A percentile compares a stretch with the other conserved stretches of the same genome.
These are phyloP conservation scores for Tiliacea citrago DNA, from an alignment of 2,888 invertebrate species.

Conservation along the genomic window DNA sequence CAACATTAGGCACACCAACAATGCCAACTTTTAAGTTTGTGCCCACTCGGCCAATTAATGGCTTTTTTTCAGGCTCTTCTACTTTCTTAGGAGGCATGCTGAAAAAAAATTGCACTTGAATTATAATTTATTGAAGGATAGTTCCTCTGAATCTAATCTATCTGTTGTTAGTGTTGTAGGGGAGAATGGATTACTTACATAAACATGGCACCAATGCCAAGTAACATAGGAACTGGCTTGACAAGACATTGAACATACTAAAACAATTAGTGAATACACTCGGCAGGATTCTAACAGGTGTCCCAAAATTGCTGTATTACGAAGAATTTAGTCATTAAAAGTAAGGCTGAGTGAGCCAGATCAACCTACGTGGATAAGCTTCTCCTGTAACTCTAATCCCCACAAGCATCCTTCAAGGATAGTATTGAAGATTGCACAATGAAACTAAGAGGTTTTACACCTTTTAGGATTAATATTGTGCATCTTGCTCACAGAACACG, in stretches of 20 bases:
- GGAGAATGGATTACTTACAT: not conserved
- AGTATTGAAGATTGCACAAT: slow-evolving; percentile 1
- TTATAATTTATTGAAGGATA: not conserved
- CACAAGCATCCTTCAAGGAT: not conserved
- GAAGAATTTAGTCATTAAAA: not conserved
- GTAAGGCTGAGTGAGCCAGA: not conserved
- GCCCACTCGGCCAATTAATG: slow-evolving; percentile 98
- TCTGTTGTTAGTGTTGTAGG: not conserved
- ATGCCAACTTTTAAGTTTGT: slow-evolving; percentile 99
- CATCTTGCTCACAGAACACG: not conserved
- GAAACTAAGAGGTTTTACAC: not conserved
- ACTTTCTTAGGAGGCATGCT: slow-evolving; percentile 97
- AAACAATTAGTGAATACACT: not conserved
- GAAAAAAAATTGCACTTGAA: slow-evolving; percentile 60
- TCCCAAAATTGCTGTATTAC: not conserved
- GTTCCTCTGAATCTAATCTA: not conserved
- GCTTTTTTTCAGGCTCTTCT: slow-evolving; percentile 96
- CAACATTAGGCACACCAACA: slow-evolving; percentile 99
- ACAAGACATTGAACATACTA: not conserved
- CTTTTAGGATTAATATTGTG: not conserved
- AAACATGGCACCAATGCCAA: not conserved
- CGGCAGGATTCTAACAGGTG: not conserved
- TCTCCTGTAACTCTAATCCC: not conserved
- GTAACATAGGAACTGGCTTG: not conserved
- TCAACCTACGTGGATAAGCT: not conserved